Base-by-base conservation (phyloP, 2,888 invertebrate species). In the Sinopyrophorus schimmeli region DNA sequence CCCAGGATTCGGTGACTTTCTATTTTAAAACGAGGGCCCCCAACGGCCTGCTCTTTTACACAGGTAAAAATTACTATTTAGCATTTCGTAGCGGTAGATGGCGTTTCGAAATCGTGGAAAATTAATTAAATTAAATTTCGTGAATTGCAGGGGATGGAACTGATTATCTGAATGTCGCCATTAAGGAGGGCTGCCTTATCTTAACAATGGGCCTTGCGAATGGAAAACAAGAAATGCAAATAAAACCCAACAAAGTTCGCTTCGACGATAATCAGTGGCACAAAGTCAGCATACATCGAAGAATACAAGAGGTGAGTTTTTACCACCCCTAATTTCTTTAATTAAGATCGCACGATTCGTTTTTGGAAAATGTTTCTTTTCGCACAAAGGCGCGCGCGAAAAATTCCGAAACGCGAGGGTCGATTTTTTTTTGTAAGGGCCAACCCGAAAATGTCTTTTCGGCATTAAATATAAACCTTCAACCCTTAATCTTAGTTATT, bases 251-350 rank as follows among this genome's bases (percentile, higher is more conserved):
- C 32, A 86, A 86, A 73, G 86, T 93, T 16, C 82, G 93, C 35
- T 94, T 96, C 72, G 94, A 96, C 70, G 96, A 96, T 74, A 93
- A 95, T 74, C 91, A 92, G 71, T 96, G 95, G 95, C 96, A 96
- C 73, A 91, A 90, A 74, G 84, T 96, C 42, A 86, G 88, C 42
- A 89, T 96, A 2, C 89, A 91, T 67, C 77, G 96, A 50, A 83
- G 89, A 67, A 90, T 95, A 61, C 92, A 93, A 74, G 93, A 94
- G 86, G 92, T 92, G 72, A 75, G 74, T 57, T n/a, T n/a, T n/a
- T n/a, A n/a, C n/a, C n/a, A n/a, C n/a, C n/a, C n/a, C n/a, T n/a
- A n/a, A n/a, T n/a, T n/a, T n/a, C n/a, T n/a, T n/a, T n/a, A n/a
- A n/a, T n/a, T n/a, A n/a, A n/a, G n/a, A n/a, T n/a, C n/a, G n/a